These are phyloP conservation scores for Alexandromys fortis DNA, from an alignment of 2,113 vertebrate genomes.

Conservation along the genomic window DNA sequence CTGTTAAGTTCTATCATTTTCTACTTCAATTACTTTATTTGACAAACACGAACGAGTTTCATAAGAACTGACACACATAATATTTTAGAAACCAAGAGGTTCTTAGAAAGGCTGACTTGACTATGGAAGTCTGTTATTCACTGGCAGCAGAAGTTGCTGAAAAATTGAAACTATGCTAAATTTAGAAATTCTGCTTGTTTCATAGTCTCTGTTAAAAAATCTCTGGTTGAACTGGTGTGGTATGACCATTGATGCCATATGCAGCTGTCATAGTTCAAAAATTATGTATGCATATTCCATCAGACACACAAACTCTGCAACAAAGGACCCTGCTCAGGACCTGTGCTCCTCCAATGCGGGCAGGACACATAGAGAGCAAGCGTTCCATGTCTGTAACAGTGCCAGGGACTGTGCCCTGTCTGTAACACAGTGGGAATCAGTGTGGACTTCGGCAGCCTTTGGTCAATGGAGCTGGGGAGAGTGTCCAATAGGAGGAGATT, in stretches of 20 bases:
- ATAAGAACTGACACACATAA: not conserved
- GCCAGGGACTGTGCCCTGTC: not conserved
- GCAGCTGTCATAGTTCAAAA: not conserved
- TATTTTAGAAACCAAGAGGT: not conserved
- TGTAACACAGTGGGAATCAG: not conserved
- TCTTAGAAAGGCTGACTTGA: not conserved
- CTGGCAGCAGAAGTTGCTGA: not conserved
- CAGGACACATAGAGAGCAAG: not conserved
- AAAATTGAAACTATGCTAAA: not conserved
- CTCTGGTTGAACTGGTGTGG: not conserved
- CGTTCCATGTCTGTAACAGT: not conserved
- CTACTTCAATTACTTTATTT: not conserved
- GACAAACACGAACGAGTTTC: not conserved
- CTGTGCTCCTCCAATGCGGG: too few relatives aligned
- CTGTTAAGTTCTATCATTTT: not conserved
- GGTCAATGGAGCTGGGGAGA: not conserved
- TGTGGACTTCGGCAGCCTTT: not conserved
- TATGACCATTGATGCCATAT: not conserved
- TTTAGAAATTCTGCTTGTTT: not conserved
- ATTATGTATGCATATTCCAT: not conserved
- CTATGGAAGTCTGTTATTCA: not conserved
- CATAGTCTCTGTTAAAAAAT: not conserved
- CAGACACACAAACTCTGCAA: not conserved
- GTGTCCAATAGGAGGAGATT: not conserved
- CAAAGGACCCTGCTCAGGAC: too few relatives aligned